Evolutionary conservation across 2,888 invertebrate species (phyloP).

Genomic region (Crocallis elinguaria): DNA sequence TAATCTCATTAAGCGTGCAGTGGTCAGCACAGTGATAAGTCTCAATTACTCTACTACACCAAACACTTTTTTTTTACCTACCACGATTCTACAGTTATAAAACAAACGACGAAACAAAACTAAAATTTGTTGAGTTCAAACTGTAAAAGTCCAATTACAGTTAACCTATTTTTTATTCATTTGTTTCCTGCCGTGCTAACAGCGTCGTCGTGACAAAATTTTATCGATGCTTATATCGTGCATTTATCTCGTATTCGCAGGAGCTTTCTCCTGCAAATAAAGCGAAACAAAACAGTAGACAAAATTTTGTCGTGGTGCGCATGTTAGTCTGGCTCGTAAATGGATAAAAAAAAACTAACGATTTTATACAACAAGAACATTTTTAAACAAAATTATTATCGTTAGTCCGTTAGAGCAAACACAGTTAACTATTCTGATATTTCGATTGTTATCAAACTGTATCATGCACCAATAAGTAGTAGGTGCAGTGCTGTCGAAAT

Average conservation of each 20-base stretch:
- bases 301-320: no score
- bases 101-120: no score
- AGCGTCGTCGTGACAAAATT: no score
- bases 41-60: slow-evolving; percentile 20
- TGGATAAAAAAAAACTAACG: no score
- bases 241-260: background rate
- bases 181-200: no score
- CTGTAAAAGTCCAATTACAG: no score
- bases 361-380: no score
- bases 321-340: no score
- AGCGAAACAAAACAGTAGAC: no score
- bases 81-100: background rate
- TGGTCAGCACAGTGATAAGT: slow-evolving; percentile 32
- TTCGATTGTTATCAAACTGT: background rate
- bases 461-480: background rate
- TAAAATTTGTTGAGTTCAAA: background rate
- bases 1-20: slow-evolving; percentile 32
- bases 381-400: no score
- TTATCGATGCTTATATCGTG: background rate
- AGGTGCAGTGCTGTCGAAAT: background rate
- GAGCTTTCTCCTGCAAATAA: background rate
- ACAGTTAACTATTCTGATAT: background rate
- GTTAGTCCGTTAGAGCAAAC: background rate
- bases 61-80: slow-evolving; percentile 9
- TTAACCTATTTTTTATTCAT: no score